These are phyloP conservation scores for Platycnemis pennipes DNA, from an alignment of 2,888 invertebrate genomes.

Conservation along the genomic window DNA sequence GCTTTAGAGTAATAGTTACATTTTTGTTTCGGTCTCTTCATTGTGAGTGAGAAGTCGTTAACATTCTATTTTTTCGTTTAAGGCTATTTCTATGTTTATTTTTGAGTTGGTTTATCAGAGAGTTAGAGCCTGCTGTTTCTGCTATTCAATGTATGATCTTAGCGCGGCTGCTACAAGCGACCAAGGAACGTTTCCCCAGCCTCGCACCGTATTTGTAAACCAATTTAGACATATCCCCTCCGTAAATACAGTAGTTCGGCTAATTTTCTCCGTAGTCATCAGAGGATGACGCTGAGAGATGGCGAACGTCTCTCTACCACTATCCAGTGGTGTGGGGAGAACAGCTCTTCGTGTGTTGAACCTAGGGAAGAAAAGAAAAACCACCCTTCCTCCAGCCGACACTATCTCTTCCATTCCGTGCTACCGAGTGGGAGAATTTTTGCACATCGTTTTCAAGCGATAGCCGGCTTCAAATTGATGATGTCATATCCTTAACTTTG, in stretches of 20 bases:
- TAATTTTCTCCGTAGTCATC: neutral
- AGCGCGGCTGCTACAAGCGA: too few species aligned
- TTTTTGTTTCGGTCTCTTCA: too few species aligned
- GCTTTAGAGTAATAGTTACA: too few species aligned
- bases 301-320: neutral
- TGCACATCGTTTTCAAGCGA: slow-evolving; percentile 8
- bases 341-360: neutral
- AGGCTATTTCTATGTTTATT: too few species aligned
- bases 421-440: slow-evolving; percentile 38
- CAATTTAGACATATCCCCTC: neutral
- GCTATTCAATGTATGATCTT: too few species aligned
- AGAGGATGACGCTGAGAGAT: neutral
- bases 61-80: too few species aligned
- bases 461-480: slow-evolving; percentile 52
- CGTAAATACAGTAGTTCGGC: neutral
- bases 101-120: too few species aligned
- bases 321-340: neutral
- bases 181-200: too few species aligned
- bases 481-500: slow-evolving; percentile 60
- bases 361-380: slow-evolving; percentile 18
- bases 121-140: too few species aligned
- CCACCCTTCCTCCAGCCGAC: neutral
- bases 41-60: too few species aligned
- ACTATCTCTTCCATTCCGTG: slow-evolving; percentile 9
- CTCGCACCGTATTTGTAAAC: too few species aligned